Conservation (phyloP, 2,888 invertebrate species). For the Subacronicta megacephala region DNA sequence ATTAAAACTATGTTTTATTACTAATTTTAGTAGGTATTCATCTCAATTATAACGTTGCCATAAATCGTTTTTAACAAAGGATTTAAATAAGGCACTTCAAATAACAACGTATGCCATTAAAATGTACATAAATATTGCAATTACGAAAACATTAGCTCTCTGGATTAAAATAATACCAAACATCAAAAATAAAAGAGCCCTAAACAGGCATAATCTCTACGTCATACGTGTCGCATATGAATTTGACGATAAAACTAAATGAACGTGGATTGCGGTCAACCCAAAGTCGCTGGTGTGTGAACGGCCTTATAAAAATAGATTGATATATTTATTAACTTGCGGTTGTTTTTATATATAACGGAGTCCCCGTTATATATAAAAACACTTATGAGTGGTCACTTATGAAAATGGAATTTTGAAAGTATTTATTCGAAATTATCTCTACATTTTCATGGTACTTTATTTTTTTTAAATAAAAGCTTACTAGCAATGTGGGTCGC, state of each 20-base stretch:
- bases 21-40: no score
- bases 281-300: slow-evolving; percentile 32
- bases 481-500: no score
- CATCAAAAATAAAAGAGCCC: slow-evolving; percentile 14
- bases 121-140: slow-evolving; percentile 1
- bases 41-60: no score
- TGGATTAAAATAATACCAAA: slow-evolving; percentile 26
- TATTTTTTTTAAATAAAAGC: no score
- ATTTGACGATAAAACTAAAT: slow-evolving; percentile 33
- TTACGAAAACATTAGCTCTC: slow-evolving; percentile 4
- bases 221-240: slow-evolving; percentile 20
- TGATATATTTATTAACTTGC: slow-evolving; percentile 17
- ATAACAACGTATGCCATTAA: neutral
- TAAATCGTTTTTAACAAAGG: no score
- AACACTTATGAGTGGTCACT: no score
- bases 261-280: slow-evolving; percentile 22
- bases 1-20: no score
- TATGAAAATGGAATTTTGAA: neutral
- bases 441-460: no score
- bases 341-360: slow-evolving; percentile 5
- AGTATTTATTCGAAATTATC: neutral
- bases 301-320: slow-evolving; percentile 36
- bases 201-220: slow-evolving; percentile 3
- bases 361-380: no score
- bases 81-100: no score